Evolutionary conservation across 1,140 invertebrate genomes (phyloP).

Genomic region (Maconellicoccus hirsutus): DNA sequence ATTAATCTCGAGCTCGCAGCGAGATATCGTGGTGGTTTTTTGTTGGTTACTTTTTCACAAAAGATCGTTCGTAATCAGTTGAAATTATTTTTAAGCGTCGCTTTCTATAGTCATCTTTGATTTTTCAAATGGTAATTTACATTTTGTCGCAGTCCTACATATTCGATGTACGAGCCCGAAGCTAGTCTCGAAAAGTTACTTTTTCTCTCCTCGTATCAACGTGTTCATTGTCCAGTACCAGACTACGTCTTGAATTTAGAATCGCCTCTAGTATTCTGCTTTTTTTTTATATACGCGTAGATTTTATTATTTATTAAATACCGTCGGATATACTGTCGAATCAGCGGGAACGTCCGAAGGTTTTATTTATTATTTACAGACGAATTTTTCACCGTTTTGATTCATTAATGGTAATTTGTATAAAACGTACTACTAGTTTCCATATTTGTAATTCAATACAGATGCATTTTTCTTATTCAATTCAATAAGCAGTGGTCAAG

Average conservation of each 20-base stretch:
- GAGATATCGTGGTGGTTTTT: not conserved
- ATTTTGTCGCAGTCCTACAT: not conserved
- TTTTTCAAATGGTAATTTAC: not conserved
- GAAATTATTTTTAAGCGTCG: not conserved
- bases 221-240: no score
- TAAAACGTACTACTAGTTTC: not conserved
- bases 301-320: not conserved
- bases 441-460: not conserved
- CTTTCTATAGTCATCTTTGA: not conserved
- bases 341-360: not conserved
- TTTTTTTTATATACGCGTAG: no score
- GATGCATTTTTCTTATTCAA: not conserved
- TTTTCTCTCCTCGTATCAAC: no score
- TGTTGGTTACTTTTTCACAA: not conserved
- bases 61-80: not conserved
- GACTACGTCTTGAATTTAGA: no score
- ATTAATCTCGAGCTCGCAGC: not conserved
- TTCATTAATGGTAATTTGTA: not conserved
- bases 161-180: no score
- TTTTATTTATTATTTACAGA: slow-evolving; percentile 10
- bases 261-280: no score
- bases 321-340: not conserved
- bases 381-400: not conserved
- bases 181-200: no score
- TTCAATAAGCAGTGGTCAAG: no score